Conservation (phyloP, 2,113 vertebrate genomes). For the Heterotis niloticus region DNA sequence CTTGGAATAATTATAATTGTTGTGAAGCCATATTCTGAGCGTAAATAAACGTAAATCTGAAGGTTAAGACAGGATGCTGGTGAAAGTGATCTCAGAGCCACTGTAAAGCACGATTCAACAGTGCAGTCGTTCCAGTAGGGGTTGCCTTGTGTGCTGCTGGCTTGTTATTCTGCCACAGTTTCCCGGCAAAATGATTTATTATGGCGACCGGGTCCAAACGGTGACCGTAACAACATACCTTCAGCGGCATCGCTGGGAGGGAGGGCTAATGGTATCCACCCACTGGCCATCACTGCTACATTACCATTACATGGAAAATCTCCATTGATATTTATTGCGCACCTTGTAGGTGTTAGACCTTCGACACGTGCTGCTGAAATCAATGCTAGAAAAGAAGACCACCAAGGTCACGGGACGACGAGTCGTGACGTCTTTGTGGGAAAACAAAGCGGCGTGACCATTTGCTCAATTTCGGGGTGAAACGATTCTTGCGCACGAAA, state of each 20-base stretch:
- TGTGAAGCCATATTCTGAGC: no score
- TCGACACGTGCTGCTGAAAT: not conserved
- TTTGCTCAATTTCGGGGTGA: not conserved
- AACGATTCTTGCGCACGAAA: not conserved
- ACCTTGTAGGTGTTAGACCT: not conserved
- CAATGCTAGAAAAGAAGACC: not conserved
- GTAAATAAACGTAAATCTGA: no score
- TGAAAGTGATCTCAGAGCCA: not conserved
- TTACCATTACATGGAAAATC: not conserved
- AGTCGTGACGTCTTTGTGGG: not conserved
- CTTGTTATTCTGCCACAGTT: slow-evolving; percentile 10
- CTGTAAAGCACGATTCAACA: not conserved
- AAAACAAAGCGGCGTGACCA: not conserved
- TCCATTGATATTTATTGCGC: not conserved
- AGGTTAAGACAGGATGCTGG: not conserved
- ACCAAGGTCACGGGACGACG: not conserved
- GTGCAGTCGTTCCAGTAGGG: not conserved
- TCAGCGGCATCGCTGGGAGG: not conserved
- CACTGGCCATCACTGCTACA: not conserved
- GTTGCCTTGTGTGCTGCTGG: not conserved
- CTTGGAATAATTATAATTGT: no score
- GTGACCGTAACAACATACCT: not conserved
- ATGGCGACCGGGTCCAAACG: not conserved
- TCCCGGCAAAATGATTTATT: slow-evolving; percentile 14
- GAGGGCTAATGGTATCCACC: not conserved